Evolutionary conservation across 1,140 invertebrate species (phyloP).

Genomic region (Chironomus striatipennis): DNA sequence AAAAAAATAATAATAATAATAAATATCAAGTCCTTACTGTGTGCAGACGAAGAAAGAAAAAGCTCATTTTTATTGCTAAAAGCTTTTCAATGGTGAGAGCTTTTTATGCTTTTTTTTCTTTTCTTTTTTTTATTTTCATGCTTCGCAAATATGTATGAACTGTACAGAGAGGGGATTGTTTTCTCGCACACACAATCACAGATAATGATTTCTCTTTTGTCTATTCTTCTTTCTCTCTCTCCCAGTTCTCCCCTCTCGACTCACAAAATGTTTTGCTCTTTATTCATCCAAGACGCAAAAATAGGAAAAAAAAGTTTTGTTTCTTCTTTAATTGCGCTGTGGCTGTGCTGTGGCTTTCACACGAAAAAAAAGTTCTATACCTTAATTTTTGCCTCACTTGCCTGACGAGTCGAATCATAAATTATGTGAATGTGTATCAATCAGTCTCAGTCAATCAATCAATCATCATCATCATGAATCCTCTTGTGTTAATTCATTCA

Average conservation of each 20-base stretch:
- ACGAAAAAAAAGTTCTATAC: too few species aligned
- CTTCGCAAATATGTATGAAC: background rate
- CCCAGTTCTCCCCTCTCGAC: background rate
- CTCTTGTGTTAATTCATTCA: too few species aligned
- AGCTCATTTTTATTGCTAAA: background rate
- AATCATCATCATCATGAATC: too few species aligned
- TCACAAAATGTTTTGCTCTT: too few species aligned
- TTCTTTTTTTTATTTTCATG: background rate
- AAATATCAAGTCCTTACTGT: background rate
- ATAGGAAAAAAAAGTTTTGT: background rate
- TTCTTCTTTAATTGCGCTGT: slow-evolving; percentile 1
- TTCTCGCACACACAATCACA: background rate
- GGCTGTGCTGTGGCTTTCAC: background rate
- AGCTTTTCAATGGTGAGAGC: slow-evolving; percentile 11
- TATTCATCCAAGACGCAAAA: background rate
- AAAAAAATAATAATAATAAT: too few species aligned
- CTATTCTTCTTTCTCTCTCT: background rate
- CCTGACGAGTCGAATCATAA: too few species aligned
- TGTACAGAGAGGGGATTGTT: background rate
- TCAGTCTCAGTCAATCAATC: too few species aligned
- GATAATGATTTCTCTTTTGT: background rate
- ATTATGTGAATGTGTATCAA: too few species aligned
- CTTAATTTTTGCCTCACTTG: too few species aligned
- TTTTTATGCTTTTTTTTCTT: slow-evolving; percentile 22
- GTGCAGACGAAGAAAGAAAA: background rate